Evolutionary conservation across 2,113 vertebrate genomes (phyloP).

Genomic region (Athene noctua): DNA sequence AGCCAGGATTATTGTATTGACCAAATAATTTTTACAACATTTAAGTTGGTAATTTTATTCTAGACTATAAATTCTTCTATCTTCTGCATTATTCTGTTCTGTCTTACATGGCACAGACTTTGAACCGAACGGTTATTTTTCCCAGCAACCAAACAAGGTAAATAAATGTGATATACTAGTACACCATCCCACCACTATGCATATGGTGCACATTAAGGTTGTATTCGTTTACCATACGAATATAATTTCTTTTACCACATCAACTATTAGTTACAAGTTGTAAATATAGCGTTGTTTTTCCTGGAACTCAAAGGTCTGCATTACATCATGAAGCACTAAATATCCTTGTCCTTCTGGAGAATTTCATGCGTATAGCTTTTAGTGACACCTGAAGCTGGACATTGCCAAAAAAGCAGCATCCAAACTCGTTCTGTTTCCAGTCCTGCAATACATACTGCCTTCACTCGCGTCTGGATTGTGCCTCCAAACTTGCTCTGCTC

Average conservation of each 20-base stretch:
- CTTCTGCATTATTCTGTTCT: constrained; percentile 21
- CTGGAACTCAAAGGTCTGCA: constrained; percentile 62
- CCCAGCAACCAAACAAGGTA: constrained; percentile 75
- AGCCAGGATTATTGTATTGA: constrained; percentile 3
- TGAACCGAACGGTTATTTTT: constrained; percentile 72
- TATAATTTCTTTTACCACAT: constrained; percentile 78
- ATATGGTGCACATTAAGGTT: constrained; percentile 78
- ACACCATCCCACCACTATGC: constrained; percentile 73
- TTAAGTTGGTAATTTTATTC: constrained; percentile 32
- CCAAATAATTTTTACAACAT: constrained; percentile 20
- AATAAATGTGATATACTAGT: constrained; percentile 85
- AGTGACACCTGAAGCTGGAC: constrained; percentile 48
- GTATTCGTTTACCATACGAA: constrained; percentile 81
- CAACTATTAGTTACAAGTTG: constrained; percentile 67
- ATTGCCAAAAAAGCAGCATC: constrained; percentile 26
- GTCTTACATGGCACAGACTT: constrained; percentile 57
- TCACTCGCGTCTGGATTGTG: not conserved
- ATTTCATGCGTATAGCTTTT: constrained; percentile 54
- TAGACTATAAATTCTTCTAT: constrained; percentile 45
- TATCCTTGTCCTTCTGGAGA: constrained; percentile 66
- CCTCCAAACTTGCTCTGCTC: not conserved
- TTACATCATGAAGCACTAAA: constrained; percentile 69
- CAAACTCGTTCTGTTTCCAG: not conserved
- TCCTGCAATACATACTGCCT: not conserved
- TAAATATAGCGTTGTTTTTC: constrained; percentile 74